These are phyloP conservation scores for Meiosimyza decipiens DNA, from an alignment of 2,888 invertebrate species.

Conservation along the genomic window DNA sequence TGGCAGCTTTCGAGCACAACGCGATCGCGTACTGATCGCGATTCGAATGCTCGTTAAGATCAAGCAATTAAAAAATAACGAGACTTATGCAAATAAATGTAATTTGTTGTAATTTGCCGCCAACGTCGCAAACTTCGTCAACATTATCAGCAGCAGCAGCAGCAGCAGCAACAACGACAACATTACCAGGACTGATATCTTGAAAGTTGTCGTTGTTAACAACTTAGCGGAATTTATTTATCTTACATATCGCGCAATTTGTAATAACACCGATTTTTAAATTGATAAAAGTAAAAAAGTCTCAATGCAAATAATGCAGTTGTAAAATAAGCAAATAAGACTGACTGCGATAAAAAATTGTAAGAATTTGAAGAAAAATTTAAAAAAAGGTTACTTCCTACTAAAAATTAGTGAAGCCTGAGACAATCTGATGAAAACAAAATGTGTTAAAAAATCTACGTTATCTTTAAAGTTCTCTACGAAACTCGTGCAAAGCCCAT, in stretches of 20 bases:
- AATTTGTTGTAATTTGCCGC: conserved; percentile 4
- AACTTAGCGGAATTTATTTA: background rate
- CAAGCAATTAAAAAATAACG: conserved; percentile 8
- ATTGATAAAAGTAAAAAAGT: background rate
- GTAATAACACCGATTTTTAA: background rate
- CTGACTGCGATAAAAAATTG: too few relatives aligned
- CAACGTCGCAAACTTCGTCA: background rate
- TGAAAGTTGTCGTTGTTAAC: conserved; percentile 1
- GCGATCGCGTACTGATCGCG: conserved; percentile 10
- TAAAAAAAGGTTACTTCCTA: too few relatives aligned
- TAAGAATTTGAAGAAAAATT: too few relatives aligned
- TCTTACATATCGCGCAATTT: conserved; percentile 1
- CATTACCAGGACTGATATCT: background rate
- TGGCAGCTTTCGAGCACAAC: background rate
- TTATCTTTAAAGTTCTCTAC: too few relatives aligned
- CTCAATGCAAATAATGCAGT: too few relatives aligned
- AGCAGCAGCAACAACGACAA: background rate
- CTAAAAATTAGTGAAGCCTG: too few relatives aligned
- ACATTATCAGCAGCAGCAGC: background rate
- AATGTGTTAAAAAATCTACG: too few relatives aligned
- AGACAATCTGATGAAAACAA: too few relatives aligned
- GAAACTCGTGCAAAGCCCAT: too few relatives aligned
- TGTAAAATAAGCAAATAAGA: too few relatives aligned
- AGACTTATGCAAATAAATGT: conserved; percentile 24
- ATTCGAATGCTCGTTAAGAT: background rate